Evolutionary conservation across 2,113 vertebrate genomes (phyloP), one percentile per base, ranked within the genome.

Genomic region (Poecilia latipinna): DNA sequence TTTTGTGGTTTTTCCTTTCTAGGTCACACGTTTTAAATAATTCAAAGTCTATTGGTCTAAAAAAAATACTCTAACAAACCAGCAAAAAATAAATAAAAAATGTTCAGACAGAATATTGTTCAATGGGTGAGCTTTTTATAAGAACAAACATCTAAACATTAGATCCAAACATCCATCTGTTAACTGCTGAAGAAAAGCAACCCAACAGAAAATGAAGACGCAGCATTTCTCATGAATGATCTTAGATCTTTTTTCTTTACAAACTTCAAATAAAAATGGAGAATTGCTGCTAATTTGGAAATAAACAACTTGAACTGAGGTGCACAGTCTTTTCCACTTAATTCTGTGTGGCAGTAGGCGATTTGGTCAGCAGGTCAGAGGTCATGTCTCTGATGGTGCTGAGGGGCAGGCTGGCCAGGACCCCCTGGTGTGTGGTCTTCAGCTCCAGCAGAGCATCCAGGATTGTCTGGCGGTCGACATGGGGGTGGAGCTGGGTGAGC

Each of bases 321-420:
- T 13, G 12, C 39, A 42, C n/a, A 11, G 28, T 33, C 5, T 5
- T 33, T 60, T 10, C n/a, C 51, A 19, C 48, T 89, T 32, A 81
- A 5, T 1, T 11, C 66, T 51, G 48, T 0, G 29, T 24, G 12
- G 60, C 29, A 1, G 0, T 22, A 1, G n/a, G 19, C 0, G 77
- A 66, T 64, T 69, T 24, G 65, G 13, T 90, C 33, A 95, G 87
- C 3, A 93, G 76, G 19, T 90, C 81, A 4, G 93, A 94, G 0
- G 82, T 70, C 93, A 93, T 94, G n/a, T 93, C 86, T 35, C 82
- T 65, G 65, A 95, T 89, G 29, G 72, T 82, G 3, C 68, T 63
- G 51, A 95, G 85, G 0, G 92, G 89, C 31, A 94, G 66, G n/a
- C 88, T 67, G 29, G 74, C 42, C 29, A 94, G 91, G 15, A 65